These are phyloP conservation scores for Palaemon carinicauda DNA, from an alignment of 1,140 invertebrate genomes.

Conservation along the genomic window DNA sequence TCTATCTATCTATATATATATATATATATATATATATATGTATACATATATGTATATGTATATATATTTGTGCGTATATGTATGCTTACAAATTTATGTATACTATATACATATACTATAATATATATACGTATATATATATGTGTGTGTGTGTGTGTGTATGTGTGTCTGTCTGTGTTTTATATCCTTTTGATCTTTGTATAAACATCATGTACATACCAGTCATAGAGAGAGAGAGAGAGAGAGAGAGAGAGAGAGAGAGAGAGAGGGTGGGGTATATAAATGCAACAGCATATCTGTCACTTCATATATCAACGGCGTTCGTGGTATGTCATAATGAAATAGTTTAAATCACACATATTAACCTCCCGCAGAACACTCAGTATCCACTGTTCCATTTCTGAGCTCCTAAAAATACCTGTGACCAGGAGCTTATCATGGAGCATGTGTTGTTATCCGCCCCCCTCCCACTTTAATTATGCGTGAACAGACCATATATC, in stretches of 20 bases:
- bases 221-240: background rate
- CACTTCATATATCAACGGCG: background rate
- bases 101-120: background rate
- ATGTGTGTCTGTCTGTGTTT: too few species aligned
- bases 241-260: constrained; percentile 1
- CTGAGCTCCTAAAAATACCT: too few species aligned
- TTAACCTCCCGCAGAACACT: too few species aligned
- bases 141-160: background rate
- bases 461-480: too few species aligned
- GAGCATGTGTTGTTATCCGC: too few species aligned
- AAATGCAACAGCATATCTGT: background rate
- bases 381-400: too few species aligned
- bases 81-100: background rate
- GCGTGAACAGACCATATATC: too few species aligned
- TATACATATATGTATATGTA: background rate
- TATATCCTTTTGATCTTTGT: too few species aligned
- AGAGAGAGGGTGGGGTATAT: background rate
- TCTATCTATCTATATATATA: too few species aligned
- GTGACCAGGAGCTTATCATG: too few species aligned
- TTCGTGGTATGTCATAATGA: background rate
- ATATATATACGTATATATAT: background rate
- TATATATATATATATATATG: too few species aligned
- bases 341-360: background rate
- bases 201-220: background rate
- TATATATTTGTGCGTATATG: background rate